These are phyloP conservation scores for Otolemur crassicaudatus DNA, from an alignment of 2,797 vertebrate genomes.

Conservation along the genomic window DNA sequence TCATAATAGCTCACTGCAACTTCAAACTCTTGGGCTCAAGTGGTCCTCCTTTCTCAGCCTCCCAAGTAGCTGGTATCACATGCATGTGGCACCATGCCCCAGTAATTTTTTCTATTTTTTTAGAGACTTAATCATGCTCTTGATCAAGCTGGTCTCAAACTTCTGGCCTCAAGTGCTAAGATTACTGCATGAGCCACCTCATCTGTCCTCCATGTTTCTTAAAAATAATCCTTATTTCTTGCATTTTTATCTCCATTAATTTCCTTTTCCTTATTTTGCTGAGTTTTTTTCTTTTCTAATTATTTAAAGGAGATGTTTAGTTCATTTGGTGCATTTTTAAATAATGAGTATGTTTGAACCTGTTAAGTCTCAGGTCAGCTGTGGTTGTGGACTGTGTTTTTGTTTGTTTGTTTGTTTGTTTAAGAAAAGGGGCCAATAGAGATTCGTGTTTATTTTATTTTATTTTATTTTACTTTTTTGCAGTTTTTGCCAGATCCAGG, in stretches of 20 bases:
- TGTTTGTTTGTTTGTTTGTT: too few relatives aligned
- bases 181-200: background rate
- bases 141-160: background rate
- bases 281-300: background rate
- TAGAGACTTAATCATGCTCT: background rate
- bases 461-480: too few relatives aligned
- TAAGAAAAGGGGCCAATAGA: too few relatives aligned
- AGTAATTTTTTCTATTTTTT: background rate
- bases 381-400: too few relatives aligned
- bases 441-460: too few relatives aligned
- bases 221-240: slow-evolving; percentile 5
- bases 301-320: background rate
- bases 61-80: background rate
- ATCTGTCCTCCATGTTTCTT: background rate
- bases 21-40: background rate
- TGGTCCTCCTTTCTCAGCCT: background rate
- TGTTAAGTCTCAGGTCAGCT: background rate
- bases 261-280: background rate
- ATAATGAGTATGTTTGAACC: background rate
- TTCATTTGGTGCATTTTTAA: background rate
- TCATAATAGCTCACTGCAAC: background rate
- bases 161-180: background rate
- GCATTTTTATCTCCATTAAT: background rate
- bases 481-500: too few relatives aligned
- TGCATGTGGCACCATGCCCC: background rate